Conservation (phyloP, 1,140 invertebrate species). For the Cryptotermes secundus region DNA sequence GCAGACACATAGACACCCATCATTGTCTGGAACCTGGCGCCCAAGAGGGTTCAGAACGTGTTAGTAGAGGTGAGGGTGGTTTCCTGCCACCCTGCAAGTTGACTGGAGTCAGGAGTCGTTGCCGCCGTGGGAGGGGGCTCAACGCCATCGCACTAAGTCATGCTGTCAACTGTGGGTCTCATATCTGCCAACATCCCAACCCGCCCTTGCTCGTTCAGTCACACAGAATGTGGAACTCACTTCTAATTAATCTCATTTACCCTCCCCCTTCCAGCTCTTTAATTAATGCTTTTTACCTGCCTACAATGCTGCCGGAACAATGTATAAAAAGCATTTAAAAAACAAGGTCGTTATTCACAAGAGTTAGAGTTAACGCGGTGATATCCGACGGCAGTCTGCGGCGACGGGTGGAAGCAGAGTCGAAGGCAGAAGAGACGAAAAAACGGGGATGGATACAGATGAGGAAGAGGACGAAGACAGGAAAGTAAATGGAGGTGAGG, state of each 20-base stretch:
- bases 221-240: conserved; percentile 30
- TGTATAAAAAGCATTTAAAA: conserved; percentile 26
- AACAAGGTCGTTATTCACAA: conserved; percentile 30
- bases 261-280: conserved; percentile 28
- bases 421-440: conserved; percentile 2
- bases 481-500: conserved; percentile 24
- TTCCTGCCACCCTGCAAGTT: conserved; percentile 16
- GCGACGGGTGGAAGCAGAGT: neutral
- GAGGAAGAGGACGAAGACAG: neutral
- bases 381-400: neutral
- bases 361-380: neutral
- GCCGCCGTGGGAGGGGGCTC: neutral
- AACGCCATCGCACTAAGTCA: conserved; percentile 30
- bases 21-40: neutral
- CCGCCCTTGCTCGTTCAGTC: neutral
- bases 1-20: neutral
- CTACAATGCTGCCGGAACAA: conserved; percentile 22
- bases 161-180: conserved; percentile 31
- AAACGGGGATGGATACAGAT: neutral
- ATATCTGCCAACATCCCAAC: conserved; percentile 28
- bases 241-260: conserved; percentile 36
- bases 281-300: conserved; percentile 37
- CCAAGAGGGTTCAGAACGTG: neutral
- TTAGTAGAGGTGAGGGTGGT: neutral
- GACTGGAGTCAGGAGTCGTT: neutral